phyloP scores from a whole-genome alignment of 2,888 invertebrate species.

The Tiliacea citrago region DNA sequence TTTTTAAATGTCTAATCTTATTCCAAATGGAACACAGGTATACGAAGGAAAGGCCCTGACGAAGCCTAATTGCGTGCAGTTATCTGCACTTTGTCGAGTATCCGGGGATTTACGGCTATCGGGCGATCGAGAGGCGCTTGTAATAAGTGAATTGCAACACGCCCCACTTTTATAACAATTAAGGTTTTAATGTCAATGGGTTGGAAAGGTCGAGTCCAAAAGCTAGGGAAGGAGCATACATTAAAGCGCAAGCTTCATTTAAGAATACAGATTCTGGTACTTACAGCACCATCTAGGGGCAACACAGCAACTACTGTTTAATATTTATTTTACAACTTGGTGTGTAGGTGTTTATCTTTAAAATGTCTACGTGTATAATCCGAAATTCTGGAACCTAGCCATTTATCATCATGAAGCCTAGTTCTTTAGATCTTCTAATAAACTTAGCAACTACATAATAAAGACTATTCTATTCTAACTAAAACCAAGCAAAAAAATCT shows the following conservation, averaged over 20 bases:
- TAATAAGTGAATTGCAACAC: not conserved
- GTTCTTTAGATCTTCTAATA: not conserved
- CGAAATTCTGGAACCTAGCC: not conserved
- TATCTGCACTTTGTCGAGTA: not conserved
- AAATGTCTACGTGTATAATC: not conserved
- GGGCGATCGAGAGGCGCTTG: slow-evolving; percentile 1
- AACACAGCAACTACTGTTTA: not conserved
- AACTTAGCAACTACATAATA: not conserved
- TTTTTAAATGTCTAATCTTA: too few species aligned
- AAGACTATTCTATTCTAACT: too few species aligned
- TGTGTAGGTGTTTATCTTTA: not conserved
- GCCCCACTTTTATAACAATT: too few species aligned
- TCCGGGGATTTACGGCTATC: slow-evolving; percentile 16
- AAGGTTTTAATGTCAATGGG: not conserved
- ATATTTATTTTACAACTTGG: not conserved
- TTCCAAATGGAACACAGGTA: too few species aligned
- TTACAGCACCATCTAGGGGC: not conserved
- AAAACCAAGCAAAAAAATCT: not conserved
- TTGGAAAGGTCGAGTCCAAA: not conserved
- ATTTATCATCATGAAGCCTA: not conserved
- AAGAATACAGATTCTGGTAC: not conserved
- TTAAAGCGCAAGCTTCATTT: not conserved
- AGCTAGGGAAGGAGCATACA: not conserved
- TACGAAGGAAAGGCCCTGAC: not conserved
- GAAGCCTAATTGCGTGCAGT: not conserved